Percentiles rank a stretch among this genome's conserved stretches.
Evolutionary conservation across 2,888 invertebrate genomes (phyloP).

Genomic region (Mythimna impura): DNA sequence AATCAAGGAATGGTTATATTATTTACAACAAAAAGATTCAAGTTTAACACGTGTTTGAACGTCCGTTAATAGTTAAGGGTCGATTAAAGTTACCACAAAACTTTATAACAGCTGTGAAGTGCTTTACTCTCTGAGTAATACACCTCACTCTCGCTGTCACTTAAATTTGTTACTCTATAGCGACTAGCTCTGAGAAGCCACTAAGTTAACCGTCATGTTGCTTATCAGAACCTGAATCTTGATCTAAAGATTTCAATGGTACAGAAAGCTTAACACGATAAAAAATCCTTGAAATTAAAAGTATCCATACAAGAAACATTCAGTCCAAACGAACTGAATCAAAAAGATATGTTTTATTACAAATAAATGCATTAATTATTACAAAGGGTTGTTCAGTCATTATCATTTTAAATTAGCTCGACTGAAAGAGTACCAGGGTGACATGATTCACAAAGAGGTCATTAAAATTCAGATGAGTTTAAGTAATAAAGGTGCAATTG

Average conservation of each 20-base stretch:
- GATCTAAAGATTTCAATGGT: conserved; percentile 1
- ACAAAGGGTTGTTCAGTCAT: conserved; percentile 16
- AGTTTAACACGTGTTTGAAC: conserved; percentile 11
- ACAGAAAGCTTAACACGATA: neutral
- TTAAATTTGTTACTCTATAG: neutral
- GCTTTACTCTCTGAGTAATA: neutral
- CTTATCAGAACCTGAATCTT: neutral
- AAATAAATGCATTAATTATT: conserved; percentile 55
- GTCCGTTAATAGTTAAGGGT: neutral
- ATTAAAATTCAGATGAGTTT: neutral
- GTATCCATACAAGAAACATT: conserved; percentile 4
- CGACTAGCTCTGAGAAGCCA: neutral
- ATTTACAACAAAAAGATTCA: conserved; percentile 43
- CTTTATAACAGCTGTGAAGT: neutral
- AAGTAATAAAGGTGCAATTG: conserved; percentile 26
- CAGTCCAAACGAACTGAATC: conserved; percentile 14
- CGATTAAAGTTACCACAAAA: neutral
- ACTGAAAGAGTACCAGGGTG: conserved; percentile 16
- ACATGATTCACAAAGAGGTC: neutral
- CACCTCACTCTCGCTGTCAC: neutral
- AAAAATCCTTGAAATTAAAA: conserved; percentile 20
- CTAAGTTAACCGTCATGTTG: neutral
- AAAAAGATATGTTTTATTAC: conserved; percentile 42
- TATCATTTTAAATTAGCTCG: neutral
- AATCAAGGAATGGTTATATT: conserved; percentile 74